These are phyloP conservation scores for Dryas iulia DNA, from an alignment of 1,140 invertebrate species.

Conservation along the genomic window DNA sequence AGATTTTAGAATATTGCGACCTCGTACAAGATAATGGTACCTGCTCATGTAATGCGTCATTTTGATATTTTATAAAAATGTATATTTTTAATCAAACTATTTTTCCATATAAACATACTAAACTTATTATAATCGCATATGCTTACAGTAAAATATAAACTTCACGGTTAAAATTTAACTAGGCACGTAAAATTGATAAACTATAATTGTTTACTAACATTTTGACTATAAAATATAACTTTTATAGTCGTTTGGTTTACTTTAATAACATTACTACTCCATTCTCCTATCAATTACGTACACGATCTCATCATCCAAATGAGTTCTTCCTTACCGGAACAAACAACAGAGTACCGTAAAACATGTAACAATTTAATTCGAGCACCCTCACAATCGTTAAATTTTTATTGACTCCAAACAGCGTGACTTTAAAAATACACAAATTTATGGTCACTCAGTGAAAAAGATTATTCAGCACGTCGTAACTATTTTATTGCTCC, in stretches of 20 bases:
- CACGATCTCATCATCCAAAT: neutral
- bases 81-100: no score
- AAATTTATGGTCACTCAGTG: slow-evolving; percentile 79
- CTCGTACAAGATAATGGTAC: neutral
- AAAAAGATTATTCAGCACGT: slow-evolving; percentile 79
- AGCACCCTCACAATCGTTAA: slow-evolving; percentile 75
- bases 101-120: no score
- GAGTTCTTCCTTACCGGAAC: slow-evolving; percentile 12
- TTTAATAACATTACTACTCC: neutral
- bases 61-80: no score
- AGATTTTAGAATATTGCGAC: neutral
- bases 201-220: no score
- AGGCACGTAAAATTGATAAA: no score
- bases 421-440: slow-evolving; percentile 78
- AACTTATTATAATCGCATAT: no score
- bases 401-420: slow-evolving; percentile 77
- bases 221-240: no score
- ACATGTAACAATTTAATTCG: slow-evolving; percentile 66
- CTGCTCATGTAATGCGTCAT: neutral
- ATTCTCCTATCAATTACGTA: neutral
- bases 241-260: neutral
- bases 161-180: no score
- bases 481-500: slow-evolving; percentile 77
- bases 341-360: slow-evolving; percentile 52
- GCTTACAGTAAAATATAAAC: no score